phyloP scores from a whole-genome alignment of 2,888 invertebrate genomes.

The Hemicrepidius hirtus region DNA sequence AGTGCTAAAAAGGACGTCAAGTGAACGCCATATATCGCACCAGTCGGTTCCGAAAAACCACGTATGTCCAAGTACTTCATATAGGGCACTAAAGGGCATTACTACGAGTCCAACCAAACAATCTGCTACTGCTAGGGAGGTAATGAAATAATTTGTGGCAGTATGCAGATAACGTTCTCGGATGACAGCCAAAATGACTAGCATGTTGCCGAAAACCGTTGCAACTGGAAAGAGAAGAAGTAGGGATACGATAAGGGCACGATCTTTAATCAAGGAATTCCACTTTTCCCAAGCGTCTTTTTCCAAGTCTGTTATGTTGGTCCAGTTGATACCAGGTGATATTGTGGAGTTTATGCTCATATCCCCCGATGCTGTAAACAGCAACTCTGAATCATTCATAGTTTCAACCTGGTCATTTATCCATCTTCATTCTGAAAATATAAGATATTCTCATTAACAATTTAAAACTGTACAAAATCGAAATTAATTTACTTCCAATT shows the following conservation, averaged over 20 bases:
- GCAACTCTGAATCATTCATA: conserved; percentile 56
- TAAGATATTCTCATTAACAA: not conserved
- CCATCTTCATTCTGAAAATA: conserved; percentile 23
- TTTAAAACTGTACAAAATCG: too few relatives aligned
- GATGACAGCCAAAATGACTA: conserved; percentile 95
- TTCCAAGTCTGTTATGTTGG: conserved; percentile 66
- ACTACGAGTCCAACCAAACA: conserved; percentile 97
- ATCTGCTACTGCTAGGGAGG: conserved; percentile 97
- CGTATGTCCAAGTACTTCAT: conserved; percentile 90
- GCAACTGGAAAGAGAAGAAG: conserved; percentile 91
- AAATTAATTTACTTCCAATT: too few relatives aligned
- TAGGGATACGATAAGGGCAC: conserved; percentile 85
- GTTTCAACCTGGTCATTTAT: conserved; percentile 47
- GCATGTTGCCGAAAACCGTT: conserved; percentile 95
- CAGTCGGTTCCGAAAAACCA: conserved; percentile 97
- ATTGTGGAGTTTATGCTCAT: conserved; percentile 50
- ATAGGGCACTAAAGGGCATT: conserved; percentile 97
- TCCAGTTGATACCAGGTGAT: conserved; percentile 59
- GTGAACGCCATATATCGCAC: conserved; percentile 98
- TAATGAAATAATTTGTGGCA: conserved; percentile 98
- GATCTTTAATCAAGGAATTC: conserved; percentile 78
- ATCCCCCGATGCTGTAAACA: conserved; percentile 48
- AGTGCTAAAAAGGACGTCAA: conserved; percentile 97
- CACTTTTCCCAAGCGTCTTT: conserved; percentile 71
- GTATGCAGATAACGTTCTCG: conserved; percentile 96